Conservation (phyloP, 92 coral and sea anemone species). For the Pocillopora meandrina region DNA sequence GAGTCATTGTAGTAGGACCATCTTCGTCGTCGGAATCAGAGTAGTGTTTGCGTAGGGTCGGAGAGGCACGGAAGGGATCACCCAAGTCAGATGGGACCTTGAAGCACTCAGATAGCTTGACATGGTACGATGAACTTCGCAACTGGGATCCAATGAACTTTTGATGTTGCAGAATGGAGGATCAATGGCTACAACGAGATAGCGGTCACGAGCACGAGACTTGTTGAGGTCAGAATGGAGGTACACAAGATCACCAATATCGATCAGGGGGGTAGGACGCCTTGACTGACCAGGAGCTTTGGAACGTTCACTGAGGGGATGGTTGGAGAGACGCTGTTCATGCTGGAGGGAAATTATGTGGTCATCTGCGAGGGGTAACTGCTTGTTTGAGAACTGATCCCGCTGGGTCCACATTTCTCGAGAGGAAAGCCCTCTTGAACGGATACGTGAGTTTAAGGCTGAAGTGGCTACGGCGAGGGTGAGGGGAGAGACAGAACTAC, state of each 20-base stretch:
- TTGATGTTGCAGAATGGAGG: constrained; percentile 42
- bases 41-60: too few relatives aligned
- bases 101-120: constrained; percentile 16
- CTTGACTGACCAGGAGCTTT: constrained; percentile 40
- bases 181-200: constrained; percentile 49
- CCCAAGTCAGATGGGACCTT: constrained; percentile 15
- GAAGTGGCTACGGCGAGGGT: constrained; percentile 57
- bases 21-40: too few relatives aligned
- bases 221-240: constrained; percentile 54
- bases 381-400: constrained; percentile 49
- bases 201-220: constrained; percentile 51
- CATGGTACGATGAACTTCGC: constrained; percentile 37
- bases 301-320: constrained; percentile 63
- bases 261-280: constrained; percentile 10
- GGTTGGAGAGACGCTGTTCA: constrained; percentile 53
- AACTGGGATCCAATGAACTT: constrained; percentile 45
- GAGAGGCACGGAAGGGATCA: background rate
- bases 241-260: constrained; percentile 46
- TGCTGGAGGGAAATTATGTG: constrained; percentile 36
- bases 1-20: too few relatives aligned
- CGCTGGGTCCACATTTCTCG: constrained; percentile 76
- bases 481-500: constrained; percentile 39
- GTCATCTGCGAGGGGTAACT: constrained; percentile 44
- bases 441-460: constrained; percentile 53
- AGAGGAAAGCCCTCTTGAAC: constrained; percentile 44